Evolutionary conservation across 2,888 invertebrate genomes (phyloP), one percentile per base, ranked within the genome.

Genomic region (Machimus atricapillus): DNA sequence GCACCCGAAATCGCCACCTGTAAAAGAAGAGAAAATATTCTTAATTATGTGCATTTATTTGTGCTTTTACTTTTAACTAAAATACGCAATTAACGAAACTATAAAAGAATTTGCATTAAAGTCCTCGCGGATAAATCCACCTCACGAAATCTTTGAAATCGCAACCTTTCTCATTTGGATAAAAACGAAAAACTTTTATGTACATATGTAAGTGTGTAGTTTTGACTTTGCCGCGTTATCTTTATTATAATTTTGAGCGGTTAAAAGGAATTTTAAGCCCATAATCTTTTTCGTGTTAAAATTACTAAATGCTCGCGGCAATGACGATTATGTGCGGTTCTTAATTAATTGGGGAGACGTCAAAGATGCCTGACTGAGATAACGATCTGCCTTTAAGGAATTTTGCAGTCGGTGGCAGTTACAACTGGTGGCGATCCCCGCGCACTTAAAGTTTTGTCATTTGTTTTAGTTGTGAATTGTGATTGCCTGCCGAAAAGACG

Each of bases 1-100:
- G 92, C 92, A 92, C 92, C 92, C 92, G 92, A 92, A 92, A 92
- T 92, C 92, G 92, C 92, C 92, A 92, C 92, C 92, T 92, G 90
- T 82, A 91, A 90, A 81, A 73, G 23, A 74, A 87, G 37, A 85
- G 56, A 87, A 89, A 90, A 89, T 89, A 58, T 66, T 31, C 2
- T 46, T 43, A 79, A 79, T 0, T 52, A 40, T 12, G 7, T 40
- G 40, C 40, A 43, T 19, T 19, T 79, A 40, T 40, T 31, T n/a
- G n/a, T 52, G 52, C 52, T 52, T n/a, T n/a, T 12, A n/a, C 14
- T 12, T 52, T 52, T n/a, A 12, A 52, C 46, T 16, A n/a, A 52
- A 52, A 52, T n/a, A n/a, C 52, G 19, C n/a, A 52, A 52, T n/a
- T 52, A 52, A n/a, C 0, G 52, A 52, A 7, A 19, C 52, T 5